Conservation (phyloP, 2,797 vertebrate genomes). For the Ficedula albicollis region DNA sequence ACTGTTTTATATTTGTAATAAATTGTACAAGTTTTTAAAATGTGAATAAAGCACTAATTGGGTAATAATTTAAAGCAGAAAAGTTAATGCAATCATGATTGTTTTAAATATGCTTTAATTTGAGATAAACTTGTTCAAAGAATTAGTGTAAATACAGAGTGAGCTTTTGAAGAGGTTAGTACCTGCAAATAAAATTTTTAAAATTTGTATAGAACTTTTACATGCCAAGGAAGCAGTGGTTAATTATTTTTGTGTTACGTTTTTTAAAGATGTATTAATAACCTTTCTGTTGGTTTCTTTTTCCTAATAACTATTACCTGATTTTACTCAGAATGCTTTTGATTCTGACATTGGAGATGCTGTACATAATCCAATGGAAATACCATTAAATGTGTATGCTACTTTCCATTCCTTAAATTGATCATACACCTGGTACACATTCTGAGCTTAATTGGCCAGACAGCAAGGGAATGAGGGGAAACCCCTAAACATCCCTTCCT, state of each 20-base stretch:
- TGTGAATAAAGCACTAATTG: slow-evolving; percentile 80
- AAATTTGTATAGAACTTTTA: slow-evolving; percentile 68
- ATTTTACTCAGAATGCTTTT: neutral
- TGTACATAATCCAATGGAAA: neutral
- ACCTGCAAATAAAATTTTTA: slow-evolving; percentile 72
- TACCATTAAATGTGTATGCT: neutral
- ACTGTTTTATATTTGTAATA: slow-evolving; percentile 80
- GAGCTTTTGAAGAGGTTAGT: slow-evolving; percentile 69
- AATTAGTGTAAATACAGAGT: slow-evolving; percentile 69
- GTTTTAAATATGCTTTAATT: slow-evolving; percentile 70
- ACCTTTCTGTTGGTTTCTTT: slow-evolving; percentile 33
- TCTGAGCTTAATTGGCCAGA: neutral
- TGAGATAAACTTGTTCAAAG: slow-evolving; percentile 66
- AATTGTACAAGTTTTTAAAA: slow-evolving; percentile 78
- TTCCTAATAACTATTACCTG: neutral
- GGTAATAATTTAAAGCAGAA: slow-evolving; percentile 78
- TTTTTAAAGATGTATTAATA: slow-evolving; percentile 39
- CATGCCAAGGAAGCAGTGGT: slow-evolving; percentile 57
- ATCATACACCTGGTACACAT: neutral
- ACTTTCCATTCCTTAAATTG: neutral
- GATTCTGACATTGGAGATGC: neutral
- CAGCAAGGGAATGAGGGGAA: neutral
- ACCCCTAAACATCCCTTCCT: neutral
- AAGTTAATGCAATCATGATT: slow-evolving; percentile 73
- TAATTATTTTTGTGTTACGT: slow-evolving; percentile 61